Base-by-base conservation (phyloP, 1,140 invertebrate species). In the Reticulitermes speratus region DNA sequence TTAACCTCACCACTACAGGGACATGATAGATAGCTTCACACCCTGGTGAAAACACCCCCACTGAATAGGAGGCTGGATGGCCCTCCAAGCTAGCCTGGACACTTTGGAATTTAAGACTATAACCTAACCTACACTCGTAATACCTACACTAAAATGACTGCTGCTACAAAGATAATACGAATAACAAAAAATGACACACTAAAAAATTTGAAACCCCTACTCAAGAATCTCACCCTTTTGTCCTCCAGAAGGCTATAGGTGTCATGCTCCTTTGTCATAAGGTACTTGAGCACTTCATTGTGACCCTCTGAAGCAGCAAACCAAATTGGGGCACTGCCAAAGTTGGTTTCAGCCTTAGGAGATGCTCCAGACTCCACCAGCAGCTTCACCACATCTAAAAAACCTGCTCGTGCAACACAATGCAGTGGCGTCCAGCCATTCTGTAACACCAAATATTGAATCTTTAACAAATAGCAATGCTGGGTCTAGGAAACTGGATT, bases 371-470 rank as follows among this genome's bases (percentile, higher is more conserved):
- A 97, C 91, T 99, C 98, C 16, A 98, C 96, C 44, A 99, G 92
- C 30, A 99, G 92, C 90, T 98, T 97, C 0, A 99, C 98, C 3
- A 99, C 98, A 86, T 98, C 97, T 44, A 99, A 92, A 92, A 97
- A 96, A 12, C 99, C 99, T 83, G 98, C 97, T 91, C 98, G 96
- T 7, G 98, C 96, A 3, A 98, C 97, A 92, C 97, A 99, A 92
- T 99, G 99, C 87, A 99, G 91, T 45, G 98, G 95, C 12, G 98
- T 99, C 98, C 98, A 99, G 48, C 97, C 97, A 91, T 99, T 98
- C 92, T 94, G 88, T 52, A 87, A 87, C 75, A n/a, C 55, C 81
- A 81, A 3, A 55, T 69, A 84, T 21, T 85, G 16, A 2, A 75
- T 25, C 44, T 8, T 44, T 14, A 12, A 5, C 38, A 86, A 30